phyloP scores from a whole-genome alignment of 2,113 vertebrate genomes.

The Oreochromis niloticus region DNA sequence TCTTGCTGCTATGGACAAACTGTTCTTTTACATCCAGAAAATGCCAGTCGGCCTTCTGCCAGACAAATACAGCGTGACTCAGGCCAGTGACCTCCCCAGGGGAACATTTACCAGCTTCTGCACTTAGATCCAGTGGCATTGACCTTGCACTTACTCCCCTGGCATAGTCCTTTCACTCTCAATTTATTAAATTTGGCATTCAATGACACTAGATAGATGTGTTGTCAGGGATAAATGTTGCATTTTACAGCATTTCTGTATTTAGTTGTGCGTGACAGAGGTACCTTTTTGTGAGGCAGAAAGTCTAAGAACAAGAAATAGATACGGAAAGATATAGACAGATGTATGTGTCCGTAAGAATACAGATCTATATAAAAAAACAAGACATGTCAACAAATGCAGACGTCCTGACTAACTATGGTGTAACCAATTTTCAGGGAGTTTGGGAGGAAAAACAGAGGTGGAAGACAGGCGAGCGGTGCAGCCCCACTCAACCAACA shows the following conservation, averaged over 20 bases:
- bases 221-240: background rate
- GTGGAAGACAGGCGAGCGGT: background rate
- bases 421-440: background rate
- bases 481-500: background rate
- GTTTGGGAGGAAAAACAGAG: background rate
- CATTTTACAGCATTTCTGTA: background rate
- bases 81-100: slow-evolving; percentile 40
- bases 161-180: slow-evolving; percentile 33
- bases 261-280: background rate
- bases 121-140: slow-evolving; percentile 37
- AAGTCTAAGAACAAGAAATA: background rate
- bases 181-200: slow-evolving; percentile 51
- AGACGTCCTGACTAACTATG: background rate
- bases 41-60: slow-evolving; percentile 14
- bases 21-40: slow-evolving; percentile 18
- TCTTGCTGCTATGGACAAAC: slow-evolving; percentile 4
- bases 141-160: slow-evolving; percentile 53
- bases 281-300: background rate
- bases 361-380: background rate
- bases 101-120: slow-evolving; percentile 53
- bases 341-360: background rate
- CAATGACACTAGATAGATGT: slow-evolving; percentile 13
- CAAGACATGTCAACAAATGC: background rate
- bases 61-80: slow-evolving; percentile 35
- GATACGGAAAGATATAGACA: background rate